Evolutionary conservation across 2,888 invertebrate genomes (phyloP), one percentile per base, ranked within the genome.

Genomic region (Tenthredo distinguenda): DNA sequence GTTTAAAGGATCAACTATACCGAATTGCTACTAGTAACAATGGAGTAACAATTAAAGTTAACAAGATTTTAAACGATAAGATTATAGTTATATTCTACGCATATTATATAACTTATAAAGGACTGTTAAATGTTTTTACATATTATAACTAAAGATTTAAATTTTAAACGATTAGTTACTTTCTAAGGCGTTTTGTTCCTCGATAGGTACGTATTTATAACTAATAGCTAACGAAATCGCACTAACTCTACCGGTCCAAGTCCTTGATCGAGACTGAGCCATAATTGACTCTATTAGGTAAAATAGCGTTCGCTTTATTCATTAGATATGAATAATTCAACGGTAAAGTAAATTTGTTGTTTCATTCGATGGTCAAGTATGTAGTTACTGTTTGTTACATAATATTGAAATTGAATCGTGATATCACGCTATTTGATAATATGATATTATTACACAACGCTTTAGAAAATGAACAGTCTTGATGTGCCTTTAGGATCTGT

Each of bases 401-500:
- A 62, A 62, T 40, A 81, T 71, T 71, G 18, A 37, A 62, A 26
- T 62, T 31, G 55, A 77, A 76, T 55, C 72, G 72, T 34, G 47
- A 55, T 77, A 55, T 77, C 31, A 77, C 31, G 55, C 34, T 62
- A 81, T 18, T 26, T 34, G 15, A 81, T 40, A 21, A 26, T 40
- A 31, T 81, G 15, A 40, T 68, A 83, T 83, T 68, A 83, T 83
- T 71, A 81, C 81, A 58, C n/a, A 83, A 83, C 65, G 83, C 83
- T 83, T 83, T 83, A 68, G 83, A 71, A 83, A 83, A 43, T 47
- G 62, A 83, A 81, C 83, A 83, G 83, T 83, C 68, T 83, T 83
- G 71, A 83, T 71, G 83, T 83, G 83, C 83, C 83, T 83, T 83
- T 83, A 83, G 83, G 71, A 83, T 83, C 71, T 71, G 68, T 83